These are phyloP conservation scores for Rhinichthys klamathensis DNA, from an alignment of 2,113 vertebrate species.

Conservation along the genomic window DNA sequence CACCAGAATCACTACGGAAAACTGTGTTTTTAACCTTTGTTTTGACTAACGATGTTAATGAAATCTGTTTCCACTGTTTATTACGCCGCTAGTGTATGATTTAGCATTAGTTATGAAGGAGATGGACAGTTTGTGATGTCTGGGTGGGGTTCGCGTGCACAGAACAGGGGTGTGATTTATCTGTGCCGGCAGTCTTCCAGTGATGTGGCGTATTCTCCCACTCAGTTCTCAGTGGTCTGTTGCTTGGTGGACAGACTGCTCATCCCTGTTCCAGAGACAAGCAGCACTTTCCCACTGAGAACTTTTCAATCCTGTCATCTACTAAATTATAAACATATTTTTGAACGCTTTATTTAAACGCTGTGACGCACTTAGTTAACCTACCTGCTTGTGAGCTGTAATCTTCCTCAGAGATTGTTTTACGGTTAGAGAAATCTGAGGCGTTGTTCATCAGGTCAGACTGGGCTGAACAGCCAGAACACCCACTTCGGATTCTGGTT, in stretches of 20 bases:
- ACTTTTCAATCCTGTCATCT: conserved; percentile 44
- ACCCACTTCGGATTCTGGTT: not conserved
- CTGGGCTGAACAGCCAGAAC: not conserved
- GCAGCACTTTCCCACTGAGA: conserved; percentile 25
- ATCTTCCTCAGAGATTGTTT: conserved; percentile 3
- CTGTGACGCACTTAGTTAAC: conserved; percentile 37
- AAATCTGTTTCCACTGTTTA: conserved; percentile 25
- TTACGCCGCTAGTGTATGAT: not conserved
- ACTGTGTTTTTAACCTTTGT: not conserved
- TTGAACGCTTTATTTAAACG: conserved; percentile 41
- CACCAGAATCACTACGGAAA: not conserved
- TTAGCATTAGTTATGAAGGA: conserved; percentile 10
- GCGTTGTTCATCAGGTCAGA: not conserved
- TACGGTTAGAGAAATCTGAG: conserved; percentile 28
- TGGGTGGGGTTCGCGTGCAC: conserved; percentile 17
- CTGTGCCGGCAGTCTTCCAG: conserved; percentile 15
- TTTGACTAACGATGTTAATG: conserved; percentile 5
- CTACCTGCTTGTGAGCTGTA: conserved; percentile 39
- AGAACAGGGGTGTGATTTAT: conserved; percentile 39
- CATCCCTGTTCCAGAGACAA: conserved; percentile 40
- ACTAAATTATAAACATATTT: conserved; percentile 50
- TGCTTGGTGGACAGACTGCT: conserved; percentile 36
- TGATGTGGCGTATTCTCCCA: conserved; percentile 25
- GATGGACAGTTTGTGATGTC: conserved; percentile 23
- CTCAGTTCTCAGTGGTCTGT: conserved; percentile 45